Percentiles rank a stretch among this genome's conserved stretches.
Evolutionary conservation across 1,140 invertebrate genomes (phyloP).

Genomic region (Drosophila athabasca): DNA sequence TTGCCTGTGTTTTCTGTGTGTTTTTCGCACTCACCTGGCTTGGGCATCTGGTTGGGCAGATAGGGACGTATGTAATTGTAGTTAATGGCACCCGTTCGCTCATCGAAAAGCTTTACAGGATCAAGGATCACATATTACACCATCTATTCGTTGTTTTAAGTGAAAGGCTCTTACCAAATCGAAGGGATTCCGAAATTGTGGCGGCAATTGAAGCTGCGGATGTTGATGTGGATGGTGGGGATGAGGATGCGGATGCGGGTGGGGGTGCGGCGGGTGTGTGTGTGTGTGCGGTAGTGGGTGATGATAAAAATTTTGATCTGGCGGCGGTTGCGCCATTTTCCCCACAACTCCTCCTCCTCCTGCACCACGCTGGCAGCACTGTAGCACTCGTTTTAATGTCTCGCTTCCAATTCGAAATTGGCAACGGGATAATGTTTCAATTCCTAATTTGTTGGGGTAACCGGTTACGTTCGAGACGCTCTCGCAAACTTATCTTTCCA

Average conservation of each 20-base stretch:
- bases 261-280: conserved; percentile 54
- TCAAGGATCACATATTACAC: not conserved
- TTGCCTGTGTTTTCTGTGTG: too few relatives aligned
- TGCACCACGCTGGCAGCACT: conserved; percentile 23
- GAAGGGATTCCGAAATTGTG: conserved; percentile 77
- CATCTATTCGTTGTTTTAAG: not conserved
- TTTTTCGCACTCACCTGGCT: conserved; percentile 59
- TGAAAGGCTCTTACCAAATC: conserved; percentile 62
- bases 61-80: conserved; percentile 79
- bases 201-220: conserved; percentile 76
- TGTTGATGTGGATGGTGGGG: conserved; percentile 53
- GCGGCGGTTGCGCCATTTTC: conserved; percentile 81
- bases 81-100: conserved; percentile 74
- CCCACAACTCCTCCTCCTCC: conserved; percentile 31
- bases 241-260: conserved; percentile 52
- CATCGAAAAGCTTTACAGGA: conserved; percentile 67
- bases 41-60: conserved; percentile 71
- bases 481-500: conserved; percentile 61
- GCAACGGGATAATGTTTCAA: not conserved
- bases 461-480: conserved; percentile 66
- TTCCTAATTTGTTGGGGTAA: conserved; percentile 37
- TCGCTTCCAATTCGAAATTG: not conserved
- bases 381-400: conserved; percentile 12
- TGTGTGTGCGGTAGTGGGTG: conserved; percentile 70
- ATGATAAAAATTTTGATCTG: conserved; percentile 78